Conservation (phyloP, 2,113 vertebrate species). For the Ammodytes marinus region DNA sequence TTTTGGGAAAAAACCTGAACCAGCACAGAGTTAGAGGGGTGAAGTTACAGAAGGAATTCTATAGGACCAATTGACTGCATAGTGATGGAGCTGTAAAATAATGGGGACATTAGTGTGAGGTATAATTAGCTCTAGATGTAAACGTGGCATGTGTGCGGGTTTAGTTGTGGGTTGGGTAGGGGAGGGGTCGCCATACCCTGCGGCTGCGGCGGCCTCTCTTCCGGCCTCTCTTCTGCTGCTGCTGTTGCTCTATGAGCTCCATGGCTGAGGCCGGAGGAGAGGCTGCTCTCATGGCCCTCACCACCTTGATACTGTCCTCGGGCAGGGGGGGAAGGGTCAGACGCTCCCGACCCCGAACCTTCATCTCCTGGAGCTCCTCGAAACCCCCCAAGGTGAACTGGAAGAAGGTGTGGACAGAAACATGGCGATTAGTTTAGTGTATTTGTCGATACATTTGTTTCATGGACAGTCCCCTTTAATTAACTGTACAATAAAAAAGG, state of each 20-base stretch:
- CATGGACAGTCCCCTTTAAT: too few species aligned
- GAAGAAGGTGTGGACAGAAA: neutral
- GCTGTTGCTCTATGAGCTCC: conserved; percentile 93
- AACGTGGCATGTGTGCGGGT: neutral
- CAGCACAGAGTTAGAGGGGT: conserved; percentile 32
- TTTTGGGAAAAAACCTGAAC: conserved; percentile 33
- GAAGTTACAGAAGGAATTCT: conserved; percentile 14
- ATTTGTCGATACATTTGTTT: too few species aligned
- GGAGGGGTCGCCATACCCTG: conserved; percentile 83
- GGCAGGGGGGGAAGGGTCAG: conserved; percentile 89
- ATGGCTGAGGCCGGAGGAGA: conserved; percentile 93
- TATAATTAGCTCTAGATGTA: neutral
- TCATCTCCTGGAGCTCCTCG: conserved; percentile 91
- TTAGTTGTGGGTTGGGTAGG: neutral
- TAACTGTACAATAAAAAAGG: too few species aligned
- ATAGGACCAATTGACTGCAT: conserved; percentile 1
- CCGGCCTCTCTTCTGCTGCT: conserved; percentile 91
- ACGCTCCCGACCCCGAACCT: conserved; percentile 86
- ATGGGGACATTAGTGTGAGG: neutral
- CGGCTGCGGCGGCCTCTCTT: conserved; percentile 92
- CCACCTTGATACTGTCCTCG: conserved; percentile 96
- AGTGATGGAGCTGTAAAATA: conserved; percentile 14
- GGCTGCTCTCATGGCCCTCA: conserved; percentile 92
- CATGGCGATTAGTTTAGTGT: neutral
- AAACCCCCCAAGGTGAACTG: conserved; percentile 97